Conservation (phyloP, 2,888 invertebrate genomes). For the Cryptocheilus praepositus region DNA sequence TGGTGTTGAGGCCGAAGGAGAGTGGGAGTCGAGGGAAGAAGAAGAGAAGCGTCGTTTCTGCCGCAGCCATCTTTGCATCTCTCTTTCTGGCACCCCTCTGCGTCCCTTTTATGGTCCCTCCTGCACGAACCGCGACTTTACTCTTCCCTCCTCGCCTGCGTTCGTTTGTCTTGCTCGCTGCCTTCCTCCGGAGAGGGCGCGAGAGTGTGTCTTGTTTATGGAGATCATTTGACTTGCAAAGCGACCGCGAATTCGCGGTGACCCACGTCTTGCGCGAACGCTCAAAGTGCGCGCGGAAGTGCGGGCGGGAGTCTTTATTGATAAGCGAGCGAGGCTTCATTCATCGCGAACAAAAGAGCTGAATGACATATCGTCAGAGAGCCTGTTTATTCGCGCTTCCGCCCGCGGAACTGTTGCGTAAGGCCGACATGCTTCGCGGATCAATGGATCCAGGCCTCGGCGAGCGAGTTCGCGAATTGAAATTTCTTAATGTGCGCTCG, state of each 20-base stretch:
- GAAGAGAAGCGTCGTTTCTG: constrained; percentile 37
- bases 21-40: constrained; percentile 21
- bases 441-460: constrained; percentile 42
- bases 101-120: constrained; percentile 49
- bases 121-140: constrained; percentile 29
- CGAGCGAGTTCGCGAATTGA: constrained; percentile 46
- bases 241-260: constrained; percentile 50
- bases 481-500: constrained; percentile 51
- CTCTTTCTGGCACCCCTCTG: constrained; percentile 46
- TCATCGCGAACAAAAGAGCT: no score
- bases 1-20: constrained; percentile 1
- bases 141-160: constrained; percentile 25
- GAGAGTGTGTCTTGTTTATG: constrained; percentile 55
- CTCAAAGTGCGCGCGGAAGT: background rate
- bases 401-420: no score
- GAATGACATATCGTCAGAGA: no score
- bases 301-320: constrained; percentile 22
- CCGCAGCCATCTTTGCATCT: constrained; percentile 66
- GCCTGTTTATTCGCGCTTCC: no score
- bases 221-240: constrained; percentile 69
- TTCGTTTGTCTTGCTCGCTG: constrained; percentile 16
- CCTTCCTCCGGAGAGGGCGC: background rate
- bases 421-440: constrained; percentile 23
- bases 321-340: background rate
- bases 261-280: constrained; percentile 3